These are phyloP conservation scores for Sigmodon hispidus DNA, from an alignment of 2,113 vertebrate genomes.

Conservation along the genomic window DNA sequence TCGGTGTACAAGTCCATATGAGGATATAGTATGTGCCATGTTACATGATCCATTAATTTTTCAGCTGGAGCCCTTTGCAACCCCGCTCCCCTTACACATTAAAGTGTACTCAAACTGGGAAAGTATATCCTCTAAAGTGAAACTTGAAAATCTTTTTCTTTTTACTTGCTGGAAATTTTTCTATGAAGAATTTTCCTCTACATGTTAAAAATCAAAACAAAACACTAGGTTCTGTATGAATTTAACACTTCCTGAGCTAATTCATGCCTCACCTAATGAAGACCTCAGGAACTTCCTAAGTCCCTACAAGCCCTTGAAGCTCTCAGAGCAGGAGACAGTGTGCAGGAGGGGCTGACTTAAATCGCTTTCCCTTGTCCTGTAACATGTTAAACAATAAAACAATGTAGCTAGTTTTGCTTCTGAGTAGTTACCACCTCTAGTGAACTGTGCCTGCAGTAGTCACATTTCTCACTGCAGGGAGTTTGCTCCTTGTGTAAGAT, in stretches of 20 bases:
- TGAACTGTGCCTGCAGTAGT: slow-evolving; percentile 37
- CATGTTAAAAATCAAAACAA: slow-evolving; percentile 76
- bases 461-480: not conserved
- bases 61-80: not conserved
- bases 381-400: slow-evolving; percentile 61
- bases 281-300: slow-evolving; percentile 58
- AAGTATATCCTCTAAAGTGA: slow-evolving; percentile 76
- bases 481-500: not conserved
- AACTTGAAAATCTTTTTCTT: slow-evolving; percentile 78
- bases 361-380: slow-evolving; percentile 53
- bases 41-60: not conserved
- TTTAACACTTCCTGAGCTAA: slow-evolving; percentile 67
- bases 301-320: slow-evolving; percentile 70
- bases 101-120: slow-evolving; percentile 57
- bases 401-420: slow-evolving; percentile 47
- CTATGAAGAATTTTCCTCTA: slow-evolving; percentile 70
- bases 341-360: slow-evolving; percentile 73
- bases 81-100: not conserved
- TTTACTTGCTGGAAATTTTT: slow-evolving; percentile 80
- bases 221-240: slow-evolving; percentile 72
- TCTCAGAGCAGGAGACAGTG: slow-evolving; percentile 76
- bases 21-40: not conserved
- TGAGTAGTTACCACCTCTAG: slow-evolving; percentile 42
- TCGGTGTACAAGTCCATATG: slow-evolving; percentile 73
- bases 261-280: slow-evolving; percentile 63